phyloP scores from a whole-genome alignment of 2,113 vertebrate genomes.

The Thunnus maccoyii region DNA sequence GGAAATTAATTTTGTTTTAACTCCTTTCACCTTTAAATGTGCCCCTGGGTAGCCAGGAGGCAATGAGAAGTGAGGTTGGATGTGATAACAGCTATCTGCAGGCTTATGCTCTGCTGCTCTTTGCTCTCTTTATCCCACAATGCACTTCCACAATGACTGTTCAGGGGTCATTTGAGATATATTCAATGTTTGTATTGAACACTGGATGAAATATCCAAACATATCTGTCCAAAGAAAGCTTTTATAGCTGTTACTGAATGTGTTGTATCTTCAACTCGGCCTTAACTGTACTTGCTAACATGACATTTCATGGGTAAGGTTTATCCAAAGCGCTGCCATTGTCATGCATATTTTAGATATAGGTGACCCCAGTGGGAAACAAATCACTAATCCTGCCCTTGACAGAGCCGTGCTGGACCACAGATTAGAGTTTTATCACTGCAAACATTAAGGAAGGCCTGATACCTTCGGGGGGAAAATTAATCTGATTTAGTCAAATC shows the following conservation, averaged over 20 bases:
- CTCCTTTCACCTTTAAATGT: conserved; percentile 88
- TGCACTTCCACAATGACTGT: conserved; percentile 19
- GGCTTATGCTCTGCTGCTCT: conserved; percentile 25
- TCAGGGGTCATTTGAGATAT: conserved; percentile 31
- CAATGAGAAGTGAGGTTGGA: conserved; percentile 82
- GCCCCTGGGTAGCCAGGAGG: conserved; percentile 84
- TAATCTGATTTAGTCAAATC: not conserved
- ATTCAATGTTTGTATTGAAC: not conserved
- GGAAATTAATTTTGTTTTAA: conserved; percentile 86
- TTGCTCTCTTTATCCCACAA: conserved; percentile 80
- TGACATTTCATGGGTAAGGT: not conserved
- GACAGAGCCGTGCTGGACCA: not conserved
- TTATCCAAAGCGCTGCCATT: not conserved
- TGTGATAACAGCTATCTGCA: conserved; percentile 80
- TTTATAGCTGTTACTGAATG: too few species aligned
- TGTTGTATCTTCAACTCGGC: too few species aligned
- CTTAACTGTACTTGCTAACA: not conserved
- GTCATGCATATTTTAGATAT: not conserved
- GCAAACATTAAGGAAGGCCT: not conserved
- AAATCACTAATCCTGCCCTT: not conserved
- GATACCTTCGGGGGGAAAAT: not conserved
- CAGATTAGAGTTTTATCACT: not conserved
- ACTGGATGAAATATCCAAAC: not conserved
- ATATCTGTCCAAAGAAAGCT: not conserved
- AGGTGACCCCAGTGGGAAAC: not conserved